A percentile compares a stretch with the other conserved stretches of the same genome.
Evolutionary conservation across 2,113 vertebrate genomes (phyloP).

Genomic region (Bujurquina vittata): DNA sequence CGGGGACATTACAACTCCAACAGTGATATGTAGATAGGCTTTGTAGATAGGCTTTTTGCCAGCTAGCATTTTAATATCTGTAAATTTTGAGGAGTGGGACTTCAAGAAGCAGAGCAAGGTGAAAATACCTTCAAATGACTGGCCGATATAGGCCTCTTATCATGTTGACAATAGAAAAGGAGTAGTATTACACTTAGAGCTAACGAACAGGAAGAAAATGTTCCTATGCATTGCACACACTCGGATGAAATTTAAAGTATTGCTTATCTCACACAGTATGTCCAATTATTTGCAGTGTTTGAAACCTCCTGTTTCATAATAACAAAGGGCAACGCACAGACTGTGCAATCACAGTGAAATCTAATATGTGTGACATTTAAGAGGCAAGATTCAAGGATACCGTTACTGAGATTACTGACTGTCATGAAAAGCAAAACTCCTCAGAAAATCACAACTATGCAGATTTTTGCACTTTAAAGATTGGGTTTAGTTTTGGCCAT

Average conservation of each 20-base stretch:
- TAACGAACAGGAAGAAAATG: neutral
- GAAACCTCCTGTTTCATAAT: neutral
- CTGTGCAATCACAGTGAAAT: conserved; percentile 5
- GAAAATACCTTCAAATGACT: neutral
- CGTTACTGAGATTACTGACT: neutral
- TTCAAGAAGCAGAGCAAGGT: neutral
- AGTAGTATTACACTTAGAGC: neutral
- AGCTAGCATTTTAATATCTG: neutral
- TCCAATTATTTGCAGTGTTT: neutral
- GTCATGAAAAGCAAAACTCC: fast-evolving
- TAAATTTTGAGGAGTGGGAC: neutral
- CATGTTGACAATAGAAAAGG: neutral
- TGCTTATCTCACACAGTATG: neutral
- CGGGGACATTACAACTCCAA: neutral
- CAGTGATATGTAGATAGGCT: neutral
- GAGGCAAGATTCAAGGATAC: neutral
- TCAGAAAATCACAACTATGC: neutral
- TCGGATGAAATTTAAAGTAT: neutral
- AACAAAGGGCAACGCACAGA: neutral
- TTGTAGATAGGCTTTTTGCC: neutral
- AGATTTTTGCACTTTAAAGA: neutral
- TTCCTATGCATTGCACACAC: neutral
- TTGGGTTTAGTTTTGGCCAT: neutral
- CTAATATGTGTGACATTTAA: conserved; percentile 4
- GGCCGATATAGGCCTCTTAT: neutral